phyloP scores from a whole-genome alignment of 2,797 vertebrate genomes.

The Thaleichthys pacificus region DNA sequence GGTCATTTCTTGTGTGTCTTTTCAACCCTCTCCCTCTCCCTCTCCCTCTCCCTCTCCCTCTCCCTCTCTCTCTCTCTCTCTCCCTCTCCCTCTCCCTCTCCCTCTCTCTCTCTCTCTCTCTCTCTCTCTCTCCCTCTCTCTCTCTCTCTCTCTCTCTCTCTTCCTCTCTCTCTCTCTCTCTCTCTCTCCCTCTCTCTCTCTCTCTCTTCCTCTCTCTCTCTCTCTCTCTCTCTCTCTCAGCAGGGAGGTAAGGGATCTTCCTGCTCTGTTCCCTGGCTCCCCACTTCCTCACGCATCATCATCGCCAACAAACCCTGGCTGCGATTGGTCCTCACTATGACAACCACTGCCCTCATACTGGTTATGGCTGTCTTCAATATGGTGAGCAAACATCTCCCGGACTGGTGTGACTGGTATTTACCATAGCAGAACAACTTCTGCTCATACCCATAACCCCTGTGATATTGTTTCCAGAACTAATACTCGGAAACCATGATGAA shows the following conservation, averaged over 20 bases:
- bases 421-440: too few species aligned
- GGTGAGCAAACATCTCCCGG: constrained; percentile 75
- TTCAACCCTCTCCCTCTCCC: too few species aligned
- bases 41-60: too few species aligned
- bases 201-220: constrained; percentile 5
- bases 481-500: too few species aligned
- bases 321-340: constrained; percentile 87
- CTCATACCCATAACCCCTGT: too few species aligned
- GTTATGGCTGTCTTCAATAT: constrained; percentile 97
- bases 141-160: neutral
- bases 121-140: neutral
- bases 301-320: constrained; percentile 93
- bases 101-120: neutral
- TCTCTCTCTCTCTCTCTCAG: constrained; percentile 66
- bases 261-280: constrained; percentile 83
- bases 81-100: neutral
- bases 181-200: constrained; percentile 25
- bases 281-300: constrained; percentile 85
- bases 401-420: neutral
- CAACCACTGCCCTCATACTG: constrained; percentile 88
- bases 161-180: constrained; percentile 26
- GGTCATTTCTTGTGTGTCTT: too few species aligned
- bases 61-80: neutral
- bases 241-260: constrained; percentile 89
- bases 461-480: too few species aligned